phyloP scores from a whole-genome alignment of 2,113 vertebrate genomes.

The Callaeas wilsoni region DNA sequence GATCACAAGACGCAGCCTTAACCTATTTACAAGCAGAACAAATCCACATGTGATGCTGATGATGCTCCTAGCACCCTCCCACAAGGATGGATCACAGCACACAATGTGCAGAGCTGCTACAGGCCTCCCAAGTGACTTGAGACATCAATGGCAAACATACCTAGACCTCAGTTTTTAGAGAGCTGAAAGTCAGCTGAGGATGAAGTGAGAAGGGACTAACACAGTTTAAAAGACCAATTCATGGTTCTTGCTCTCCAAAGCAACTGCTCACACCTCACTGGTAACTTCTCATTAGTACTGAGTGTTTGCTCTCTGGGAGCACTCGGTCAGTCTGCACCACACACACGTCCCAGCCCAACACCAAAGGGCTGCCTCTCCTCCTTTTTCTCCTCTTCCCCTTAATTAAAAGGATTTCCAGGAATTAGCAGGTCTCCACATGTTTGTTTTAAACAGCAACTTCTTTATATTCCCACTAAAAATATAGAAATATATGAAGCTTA shows the following conservation, averaged over 20 bases:
- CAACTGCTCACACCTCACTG: neutral
- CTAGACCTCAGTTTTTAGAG: neutral
- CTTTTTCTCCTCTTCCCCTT: neutral
- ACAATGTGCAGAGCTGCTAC: accelerated
- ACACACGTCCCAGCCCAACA: neutral
- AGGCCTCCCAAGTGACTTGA: neutral
- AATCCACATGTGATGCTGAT: neutral
- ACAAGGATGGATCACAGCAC: neutral
- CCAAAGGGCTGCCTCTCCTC: neutral
- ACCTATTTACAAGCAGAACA: neutral
- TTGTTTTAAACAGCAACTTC: neutral
- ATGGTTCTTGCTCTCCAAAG: neutral
- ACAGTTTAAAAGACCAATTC: neutral
- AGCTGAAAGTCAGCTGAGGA: neutral
- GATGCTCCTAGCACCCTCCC: neutral
- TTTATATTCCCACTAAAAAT: neutral
- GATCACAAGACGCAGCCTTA: neutral
- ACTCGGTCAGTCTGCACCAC: accelerated
- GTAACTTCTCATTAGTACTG: neutral
- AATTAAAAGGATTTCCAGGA: neutral
- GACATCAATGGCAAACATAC: neutral
- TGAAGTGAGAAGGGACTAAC: neutral
- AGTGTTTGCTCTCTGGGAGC: neutral
- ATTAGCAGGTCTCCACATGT: neutral
- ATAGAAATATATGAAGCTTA: neutral